These are phyloP conservation scores for Drosophila phalerata DNA, from an alignment of 2,888 invertebrate genomes.

Conservation along the genomic window DNA sequence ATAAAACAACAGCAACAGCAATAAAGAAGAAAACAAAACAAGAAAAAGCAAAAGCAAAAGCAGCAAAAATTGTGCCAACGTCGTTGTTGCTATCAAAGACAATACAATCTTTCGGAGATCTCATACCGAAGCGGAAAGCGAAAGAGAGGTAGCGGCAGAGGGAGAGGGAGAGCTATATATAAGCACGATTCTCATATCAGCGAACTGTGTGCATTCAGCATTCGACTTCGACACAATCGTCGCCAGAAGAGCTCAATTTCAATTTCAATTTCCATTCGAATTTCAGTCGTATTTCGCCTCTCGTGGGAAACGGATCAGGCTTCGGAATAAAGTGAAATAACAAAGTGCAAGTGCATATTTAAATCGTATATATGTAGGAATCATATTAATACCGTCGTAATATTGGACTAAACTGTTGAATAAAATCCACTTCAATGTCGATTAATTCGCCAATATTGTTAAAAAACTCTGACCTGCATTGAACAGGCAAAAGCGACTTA, in stretches of 20 bases:
- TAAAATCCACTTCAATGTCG: slow-evolving; percentile 82
- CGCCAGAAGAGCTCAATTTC: slow-evolving; percentile 43
- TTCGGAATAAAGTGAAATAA: slow-evolving; percentile 19
- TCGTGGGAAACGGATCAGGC: slow-evolving; percentile 52
- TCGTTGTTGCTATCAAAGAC: slow-evolving; percentile 51
- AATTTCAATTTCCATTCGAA: slow-evolving; percentile 19
- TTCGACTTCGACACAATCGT: slow-evolving; percentile 47
- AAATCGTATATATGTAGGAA: slow-evolving; percentile 31
- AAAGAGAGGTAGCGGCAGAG: neutral
- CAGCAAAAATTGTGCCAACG: slow-evolving; percentile 57
- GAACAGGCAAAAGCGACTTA: slow-evolving; percentile 76
- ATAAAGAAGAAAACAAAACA: slow-evolving; percentile 9
- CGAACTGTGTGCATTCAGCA: slow-evolving; percentile 59
- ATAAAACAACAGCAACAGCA: slow-evolving; percentile 23
- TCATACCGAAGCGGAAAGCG: slow-evolving; percentile 17
- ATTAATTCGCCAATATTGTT: slow-evolving; percentile 83
- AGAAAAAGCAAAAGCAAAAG: neutral
- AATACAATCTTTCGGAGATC: slow-evolving; percentile 59
- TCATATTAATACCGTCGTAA: slow-evolving; percentile 17
- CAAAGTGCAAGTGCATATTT: slow-evolving; percentile 59
- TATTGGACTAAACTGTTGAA: slow-evolving; percentile 21
- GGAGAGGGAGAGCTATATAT: slow-evolving; percentile 31
- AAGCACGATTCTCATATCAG: slow-evolving; percentile 47
- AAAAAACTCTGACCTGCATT: slow-evolving; percentile 83
- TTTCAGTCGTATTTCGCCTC: slow-evolving; percentile 58